phyloP scores from a whole-genome alignment of 2,113 vertebrate genomes.

The Austrofundulus limnaeus region DNA sequence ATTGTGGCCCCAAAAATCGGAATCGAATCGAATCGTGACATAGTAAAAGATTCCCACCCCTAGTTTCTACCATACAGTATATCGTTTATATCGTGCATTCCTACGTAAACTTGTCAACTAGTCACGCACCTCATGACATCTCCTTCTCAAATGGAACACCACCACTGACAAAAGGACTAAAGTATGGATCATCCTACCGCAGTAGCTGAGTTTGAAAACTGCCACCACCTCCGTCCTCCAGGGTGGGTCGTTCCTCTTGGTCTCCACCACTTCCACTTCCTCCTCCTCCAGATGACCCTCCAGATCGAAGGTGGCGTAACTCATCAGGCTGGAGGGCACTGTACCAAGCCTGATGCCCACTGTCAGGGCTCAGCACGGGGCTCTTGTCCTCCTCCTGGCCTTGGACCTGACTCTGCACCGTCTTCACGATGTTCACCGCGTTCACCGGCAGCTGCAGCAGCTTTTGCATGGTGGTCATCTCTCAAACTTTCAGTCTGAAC shows the following conservation, averaged over 20 bases:
- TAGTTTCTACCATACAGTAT: too few species aligned
- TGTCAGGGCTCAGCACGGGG: constrained; percentile 84
- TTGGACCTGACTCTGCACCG: constrained; percentile 69
- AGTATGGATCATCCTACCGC: constrained; percentile 80
- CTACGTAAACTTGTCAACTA: too few species aligned
- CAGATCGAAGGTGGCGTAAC: constrained; percentile 80
- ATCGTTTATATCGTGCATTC: too few species aligned
- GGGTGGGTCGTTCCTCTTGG: constrained; percentile 59
- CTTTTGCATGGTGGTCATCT: constrained; percentile 85
- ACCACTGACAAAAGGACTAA: background rate
- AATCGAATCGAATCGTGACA: too few species aligned
- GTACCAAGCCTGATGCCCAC: constrained; percentile 84
- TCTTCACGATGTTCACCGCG: constrained; percentile 80
- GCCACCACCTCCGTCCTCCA: constrained; percentile 69
- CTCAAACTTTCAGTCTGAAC: constrained; percentile 33
- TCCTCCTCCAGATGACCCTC: constrained; percentile 49
- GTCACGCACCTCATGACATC: too few species aligned
- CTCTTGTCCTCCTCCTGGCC: constrained; percentile 84
- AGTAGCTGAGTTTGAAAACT: constrained; percentile 77
- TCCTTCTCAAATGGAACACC: background rate
- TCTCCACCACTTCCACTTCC: constrained; percentile 44
- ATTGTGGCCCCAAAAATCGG: too few species aligned
- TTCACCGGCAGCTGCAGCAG: constrained; percentile 86
- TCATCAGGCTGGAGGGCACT: constrained; percentile 87
- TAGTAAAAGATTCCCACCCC: too few species aligned